Percentiles rank a stretch among this genome's conserved stretches.
phyloP scores from a whole-genome alignment of 2,113 vertebrate genomes.

The Furnarius figulus region DNA sequence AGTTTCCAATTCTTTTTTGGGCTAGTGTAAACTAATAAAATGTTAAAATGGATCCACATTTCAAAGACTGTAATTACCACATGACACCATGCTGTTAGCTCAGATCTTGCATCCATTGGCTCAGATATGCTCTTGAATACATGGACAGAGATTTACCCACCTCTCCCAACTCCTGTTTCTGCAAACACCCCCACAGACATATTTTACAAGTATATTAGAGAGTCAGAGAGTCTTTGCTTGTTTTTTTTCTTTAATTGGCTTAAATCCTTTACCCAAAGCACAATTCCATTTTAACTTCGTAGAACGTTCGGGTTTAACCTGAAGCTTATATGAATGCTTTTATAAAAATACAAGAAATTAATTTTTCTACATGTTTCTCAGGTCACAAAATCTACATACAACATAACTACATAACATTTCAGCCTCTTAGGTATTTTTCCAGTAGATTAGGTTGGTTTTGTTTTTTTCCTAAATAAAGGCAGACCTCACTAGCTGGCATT shows the following conservation, averaged over 20 bases:
- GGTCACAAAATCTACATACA: not conserved
- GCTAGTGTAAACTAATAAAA: conserved; percentile 60
- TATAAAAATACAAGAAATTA: not conserved
- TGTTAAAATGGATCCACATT: conserved; percentile 43
- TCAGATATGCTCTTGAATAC: not conserved
- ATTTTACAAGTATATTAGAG: not conserved
- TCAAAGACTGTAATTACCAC: conserved; percentile 67
- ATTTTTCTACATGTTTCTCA: not conserved
- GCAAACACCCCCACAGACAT: not conserved
- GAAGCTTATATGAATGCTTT: not conserved
- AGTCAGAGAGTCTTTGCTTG: not conserved
- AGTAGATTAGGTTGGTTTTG: too few species aligned
- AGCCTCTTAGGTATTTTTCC: not conserved
- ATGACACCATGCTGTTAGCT: conserved; percentile 65
- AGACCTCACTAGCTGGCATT: not conserved
- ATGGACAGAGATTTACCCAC: not conserved
- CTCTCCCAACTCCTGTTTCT: not conserved
- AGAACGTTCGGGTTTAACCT: not conserved
- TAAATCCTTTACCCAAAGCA: not conserved
- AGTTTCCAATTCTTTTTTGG: conserved; percentile 59
- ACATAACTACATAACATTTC: not conserved
- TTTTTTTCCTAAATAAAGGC: not conserved
- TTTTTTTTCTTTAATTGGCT: not conserved
- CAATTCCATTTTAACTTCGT: not conserved
- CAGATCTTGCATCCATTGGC: conserved; percentile 1